phyloP scores from a whole-genome alignment of 37 sponge, comb jelly and placozoan genomes.

The Spongilla lacustris region DNA sequence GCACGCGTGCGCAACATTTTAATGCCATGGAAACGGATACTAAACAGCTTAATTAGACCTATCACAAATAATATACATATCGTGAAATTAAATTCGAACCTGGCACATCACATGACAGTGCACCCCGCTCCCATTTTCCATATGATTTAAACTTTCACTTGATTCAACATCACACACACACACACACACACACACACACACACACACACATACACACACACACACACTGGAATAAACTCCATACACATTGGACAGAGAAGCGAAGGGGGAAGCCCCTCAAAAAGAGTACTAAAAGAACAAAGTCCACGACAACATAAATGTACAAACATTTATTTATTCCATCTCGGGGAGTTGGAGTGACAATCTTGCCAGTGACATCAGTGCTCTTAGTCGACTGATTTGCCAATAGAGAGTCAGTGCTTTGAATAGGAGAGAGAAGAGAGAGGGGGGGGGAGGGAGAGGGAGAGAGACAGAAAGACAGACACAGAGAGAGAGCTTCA shows the following conservation, averaged over 20 bases:
- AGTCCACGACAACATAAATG: neutral
- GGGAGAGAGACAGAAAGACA: neutral
- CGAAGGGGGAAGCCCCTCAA: neutral
- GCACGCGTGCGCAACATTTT: neutral
- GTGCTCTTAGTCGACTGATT: constrained; percentile 50
- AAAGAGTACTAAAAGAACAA: neutral
- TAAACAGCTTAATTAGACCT: too few relatives aligned
- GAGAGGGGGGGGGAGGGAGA: neutral
- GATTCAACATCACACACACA: too few relatives aligned
- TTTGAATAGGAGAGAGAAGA: constrained; percentile 8
- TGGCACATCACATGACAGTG: too few relatives aligned
- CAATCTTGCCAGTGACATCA: constrained; percentile 51
- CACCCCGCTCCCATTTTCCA: too few relatives aligned
- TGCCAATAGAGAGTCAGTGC: constrained; percentile 61
- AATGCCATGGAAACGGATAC: neutral
- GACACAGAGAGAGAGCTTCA: too few relatives aligned
- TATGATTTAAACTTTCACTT: too few relatives aligned
- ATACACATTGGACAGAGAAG: neutral
- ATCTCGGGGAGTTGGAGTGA: constrained; percentile 25
- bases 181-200: too few relatives aligned
- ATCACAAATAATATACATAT: too few relatives aligned
- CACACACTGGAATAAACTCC: too few relatives aligned
- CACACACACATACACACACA: too few relatives aligned
- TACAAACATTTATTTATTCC: neutral
- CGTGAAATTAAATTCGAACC: too few relatives aligned